A percentile compares a stretch with the other conserved stretches of the same genome.
phyloP scores from a whole-genome alignment of 1,140 invertebrate species.

The Euura saliciscinereae region DNA sequence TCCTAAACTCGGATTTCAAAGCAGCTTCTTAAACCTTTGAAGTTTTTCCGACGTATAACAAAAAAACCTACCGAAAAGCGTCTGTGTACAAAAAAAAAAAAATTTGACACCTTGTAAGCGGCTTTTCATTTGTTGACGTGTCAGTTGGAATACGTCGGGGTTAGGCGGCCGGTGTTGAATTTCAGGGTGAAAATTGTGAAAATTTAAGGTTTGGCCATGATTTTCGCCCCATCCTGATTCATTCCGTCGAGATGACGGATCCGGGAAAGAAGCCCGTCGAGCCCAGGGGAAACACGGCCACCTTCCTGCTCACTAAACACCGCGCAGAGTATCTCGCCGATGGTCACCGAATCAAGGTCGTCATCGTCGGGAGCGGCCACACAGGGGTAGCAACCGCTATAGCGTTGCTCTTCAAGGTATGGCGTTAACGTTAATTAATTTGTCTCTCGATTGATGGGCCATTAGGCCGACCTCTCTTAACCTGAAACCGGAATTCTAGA shows the following conservation, averaged over 20 bases:
- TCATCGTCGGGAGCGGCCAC: conserved; percentile 44
- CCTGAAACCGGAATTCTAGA: too few species aligned
- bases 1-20: too few species aligned
- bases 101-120: too few species aligned
- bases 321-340: conserved; percentile 38
- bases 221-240: not conserved
- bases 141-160: not conserved
- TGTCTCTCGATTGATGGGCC: conserved; percentile 15
- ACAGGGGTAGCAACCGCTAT: conserved; percentile 47
- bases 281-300: conserved; percentile 32
- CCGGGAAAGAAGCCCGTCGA: not conserved
- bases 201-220: not conserved
- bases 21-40: too few species aligned
- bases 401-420: conserved; percentile 47
- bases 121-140: not conserved
- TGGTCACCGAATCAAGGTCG: conserved; percentile 45
- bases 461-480: too few species aligned
- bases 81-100: too few species aligned
- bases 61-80: too few species aligned
- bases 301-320: conserved; percentile 47
- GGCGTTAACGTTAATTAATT: conserved; percentile 12
- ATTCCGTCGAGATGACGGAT: not conserved
- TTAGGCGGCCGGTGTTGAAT: not conserved
- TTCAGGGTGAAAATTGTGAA: not conserved
- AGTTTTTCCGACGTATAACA: too few species aligned